Percentiles rank a stretch among this genome's conserved stretches.
phyloP scores from a whole-genome alignment of 2,888 invertebrate genomes.

The Tachina lurida region DNA sequence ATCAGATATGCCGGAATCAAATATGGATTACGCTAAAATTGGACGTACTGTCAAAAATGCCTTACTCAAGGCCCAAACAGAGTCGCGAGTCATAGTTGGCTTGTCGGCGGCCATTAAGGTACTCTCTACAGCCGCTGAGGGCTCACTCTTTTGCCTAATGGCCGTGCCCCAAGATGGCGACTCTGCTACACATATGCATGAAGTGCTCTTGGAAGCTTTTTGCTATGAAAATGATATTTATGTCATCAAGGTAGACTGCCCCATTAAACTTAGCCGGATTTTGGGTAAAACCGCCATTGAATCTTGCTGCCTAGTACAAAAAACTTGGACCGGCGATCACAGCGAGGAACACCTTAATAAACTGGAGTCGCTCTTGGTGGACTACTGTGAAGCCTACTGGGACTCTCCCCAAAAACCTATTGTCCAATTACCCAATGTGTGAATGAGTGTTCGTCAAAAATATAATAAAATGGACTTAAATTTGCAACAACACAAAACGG shows the following conservation, averaged over 20 bases:
- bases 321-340: constrained; percentile 80
- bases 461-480: constrained; percentile 51
- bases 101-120: constrained; percentile 81
- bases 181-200: constrained; percentile 90
- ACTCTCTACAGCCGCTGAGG: constrained; percentile 83
- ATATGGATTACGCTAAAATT: constrained; percentile 79
- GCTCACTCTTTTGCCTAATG: constrained; percentile 88
- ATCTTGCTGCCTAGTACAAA: constrained; percentile 83
- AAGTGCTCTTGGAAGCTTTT: constrained; percentile 90
- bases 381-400: constrained; percentile 87
- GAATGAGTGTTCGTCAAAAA: constrained; percentile 76
- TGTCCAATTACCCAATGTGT: constrained; percentile 87
- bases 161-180: constrained; percentile 88
- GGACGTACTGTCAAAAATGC: constrained; percentile 81
- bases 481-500: constrained; percentile 16
- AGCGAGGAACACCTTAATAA: constrained; percentile 84
- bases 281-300: constrained; percentile 84
- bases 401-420: constrained; percentile 86
- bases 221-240: constrained; percentile 91
- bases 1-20: constrained; percentile 10
- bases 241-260: constrained; percentile 87
- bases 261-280: constrained; percentile 83
- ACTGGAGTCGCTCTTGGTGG: constrained; percentile 86
- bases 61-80: constrained; percentile 80
- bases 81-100: constrained; percentile 82